phyloP scores from a whole-genome alignment of 2,797 vertebrate species.

The Brachymystax lenok region DNA sequence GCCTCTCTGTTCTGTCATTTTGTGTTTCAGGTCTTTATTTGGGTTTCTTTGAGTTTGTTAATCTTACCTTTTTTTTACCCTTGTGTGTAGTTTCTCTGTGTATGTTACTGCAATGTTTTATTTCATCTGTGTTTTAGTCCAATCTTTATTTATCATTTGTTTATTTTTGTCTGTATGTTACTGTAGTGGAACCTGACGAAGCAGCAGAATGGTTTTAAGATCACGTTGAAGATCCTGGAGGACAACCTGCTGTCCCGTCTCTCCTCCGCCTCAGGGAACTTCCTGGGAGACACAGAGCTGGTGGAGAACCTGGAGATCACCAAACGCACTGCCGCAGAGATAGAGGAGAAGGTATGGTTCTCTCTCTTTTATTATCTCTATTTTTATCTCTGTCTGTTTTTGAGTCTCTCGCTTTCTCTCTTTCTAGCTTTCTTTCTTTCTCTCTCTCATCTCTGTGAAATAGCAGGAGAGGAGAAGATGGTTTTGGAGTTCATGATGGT shows the following conservation, averaged over 20 bases:
- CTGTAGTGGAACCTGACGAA: constrained; percentile 89
- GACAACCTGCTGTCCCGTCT: constrained; percentile 90
- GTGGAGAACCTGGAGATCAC: constrained; percentile 94
- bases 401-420: background rate
- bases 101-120: constrained; percentile 7
- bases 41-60: constrained; percentile 10
- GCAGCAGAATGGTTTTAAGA: constrained; percentile 95
- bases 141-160: background rate
- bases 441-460: background rate
- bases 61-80: constrained; percentile 3
- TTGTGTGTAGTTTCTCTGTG: constrained; percentile 11
- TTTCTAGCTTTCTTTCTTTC: background rate
- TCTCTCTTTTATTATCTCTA: background rate
- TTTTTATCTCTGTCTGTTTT: background rate
- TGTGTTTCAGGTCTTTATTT: background rate
- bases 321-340: constrained; percentile 89
- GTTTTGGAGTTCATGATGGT: constrained; percentile 10
- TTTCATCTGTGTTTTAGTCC: constrained; percentile 1
- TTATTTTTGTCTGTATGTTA: constrained; percentile 42
- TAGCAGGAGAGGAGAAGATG: constrained; percentile 1
- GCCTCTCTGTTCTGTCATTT: background rate
- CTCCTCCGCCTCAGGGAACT: constrained; percentile 92
- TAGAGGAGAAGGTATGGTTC: constrained; percentile 85
- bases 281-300: constrained; percentile 88
- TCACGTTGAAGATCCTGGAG: constrained; percentile 93